These are phyloP conservation scores for Microhierax caerulescens DNA, from an alignment of 2,797 vertebrate species.

Conservation along the genomic window DNA sequence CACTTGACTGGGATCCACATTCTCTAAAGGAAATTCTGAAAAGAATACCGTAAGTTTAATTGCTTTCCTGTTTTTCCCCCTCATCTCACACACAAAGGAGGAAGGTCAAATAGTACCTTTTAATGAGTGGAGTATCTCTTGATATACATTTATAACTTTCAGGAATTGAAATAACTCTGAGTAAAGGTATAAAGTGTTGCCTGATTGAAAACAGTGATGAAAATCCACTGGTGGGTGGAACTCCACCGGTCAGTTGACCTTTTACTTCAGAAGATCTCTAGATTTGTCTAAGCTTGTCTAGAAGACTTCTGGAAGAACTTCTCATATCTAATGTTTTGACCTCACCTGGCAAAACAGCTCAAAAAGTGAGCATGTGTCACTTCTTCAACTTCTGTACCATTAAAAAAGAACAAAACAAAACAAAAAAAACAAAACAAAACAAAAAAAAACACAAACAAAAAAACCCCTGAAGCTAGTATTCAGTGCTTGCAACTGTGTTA, in stretches of 20 bases:
- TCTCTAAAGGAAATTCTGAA: neutral
- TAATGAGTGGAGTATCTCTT: neutral
- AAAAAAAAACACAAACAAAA: neutral
- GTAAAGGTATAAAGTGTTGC: neutral
- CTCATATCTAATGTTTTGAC: neutral
- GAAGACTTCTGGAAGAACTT: neutral
- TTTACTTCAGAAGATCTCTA: neutral
- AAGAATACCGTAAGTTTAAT: fast-evolving
- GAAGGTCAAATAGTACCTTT: neutral
- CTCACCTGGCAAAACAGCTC: neutral
- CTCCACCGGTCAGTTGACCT: neutral
- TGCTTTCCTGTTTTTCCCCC: neutral
- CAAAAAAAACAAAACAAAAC: no score
- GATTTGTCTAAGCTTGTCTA: neutral
- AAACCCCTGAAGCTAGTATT: neutral
- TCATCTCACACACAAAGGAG: neutral
- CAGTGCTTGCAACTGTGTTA: neutral
- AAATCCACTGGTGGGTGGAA: neutral
- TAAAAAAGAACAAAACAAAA: neutral
- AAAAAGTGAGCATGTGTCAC: neutral
- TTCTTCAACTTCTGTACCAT: neutral
- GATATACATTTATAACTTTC: neutral
- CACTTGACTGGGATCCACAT: neutral
- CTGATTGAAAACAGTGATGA: neutral
- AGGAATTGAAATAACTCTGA: neutral